Percentiles rank a stretch among this genome's conserved stretches.
Conservation (phyloP, 1,140 invertebrate genomes). For the Drosophila pruinosa region DNA sequence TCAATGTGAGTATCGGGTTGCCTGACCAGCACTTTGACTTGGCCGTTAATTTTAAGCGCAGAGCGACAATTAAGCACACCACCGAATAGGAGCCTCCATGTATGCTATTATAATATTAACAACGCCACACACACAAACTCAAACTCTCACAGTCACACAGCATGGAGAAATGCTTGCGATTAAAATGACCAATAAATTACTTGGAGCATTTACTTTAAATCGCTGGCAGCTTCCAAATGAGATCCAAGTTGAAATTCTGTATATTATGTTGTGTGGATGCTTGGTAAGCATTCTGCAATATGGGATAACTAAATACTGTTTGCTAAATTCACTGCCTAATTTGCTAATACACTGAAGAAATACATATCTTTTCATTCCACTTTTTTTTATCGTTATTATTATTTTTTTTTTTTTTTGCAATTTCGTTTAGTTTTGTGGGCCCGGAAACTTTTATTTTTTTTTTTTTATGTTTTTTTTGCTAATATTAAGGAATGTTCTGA, state of each 20-base stretch:
- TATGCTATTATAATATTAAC: constrained; percentile 46
- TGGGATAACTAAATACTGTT: constrained; percentile 61
- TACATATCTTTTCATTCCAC: background rate
- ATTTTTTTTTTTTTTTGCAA: constrained; percentile 28
- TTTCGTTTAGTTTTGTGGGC: constrained; percentile 43
- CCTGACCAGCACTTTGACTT: background rate
- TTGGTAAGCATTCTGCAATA: constrained; percentile 4
- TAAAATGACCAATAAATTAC: constrained; percentile 31
- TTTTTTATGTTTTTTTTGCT: constrained; percentile 31
- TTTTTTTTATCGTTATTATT: constrained; percentile 29
- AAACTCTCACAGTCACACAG: background rate
- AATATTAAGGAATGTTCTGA: constrained; percentile 19
- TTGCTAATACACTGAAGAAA: constrained; percentile 61
- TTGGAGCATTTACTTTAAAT: background rate
- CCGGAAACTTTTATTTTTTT: constrained; percentile 25
- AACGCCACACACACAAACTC: background rate
- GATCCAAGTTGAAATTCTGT: background rate
- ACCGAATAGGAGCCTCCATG: constrained; percentile 40
- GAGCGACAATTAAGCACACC: constrained; percentile 21
- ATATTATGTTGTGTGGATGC: background rate
- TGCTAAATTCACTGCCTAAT: constrained; percentile 69
- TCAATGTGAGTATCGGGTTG: background rate
- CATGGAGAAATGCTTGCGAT: constrained; percentile 13
- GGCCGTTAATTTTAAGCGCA: constrained; percentile 5
- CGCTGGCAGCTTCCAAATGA: constrained; percentile 2